Evolutionary conservation across 2,113 vertebrate species (phyloP), one percentile per base, ranked within the genome.

Genomic region (Halichoeres trimaculatus): DNA sequence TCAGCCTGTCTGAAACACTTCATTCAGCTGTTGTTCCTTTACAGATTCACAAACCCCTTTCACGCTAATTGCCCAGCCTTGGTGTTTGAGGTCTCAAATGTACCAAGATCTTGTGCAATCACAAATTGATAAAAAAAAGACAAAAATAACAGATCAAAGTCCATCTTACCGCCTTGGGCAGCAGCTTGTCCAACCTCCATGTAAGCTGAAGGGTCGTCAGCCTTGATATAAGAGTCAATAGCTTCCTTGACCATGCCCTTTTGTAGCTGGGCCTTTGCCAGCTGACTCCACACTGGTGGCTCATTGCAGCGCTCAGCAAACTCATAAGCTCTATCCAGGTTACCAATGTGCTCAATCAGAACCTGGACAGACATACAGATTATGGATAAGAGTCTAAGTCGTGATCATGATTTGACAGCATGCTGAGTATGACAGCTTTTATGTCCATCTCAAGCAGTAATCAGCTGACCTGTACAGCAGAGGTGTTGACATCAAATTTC

Each of bases 171-270:
- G 9, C 98, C 99, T 73, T 97, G 95, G 50, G 98, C 97, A 65
- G 98, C 98, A 80, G 98, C 98, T 85, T 99, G 97, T 87, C 98
- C 98, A 78, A 99, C 98, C 89, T 99, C 98, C 97, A 99, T 99
- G 90, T 99, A 99, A 0, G 98, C 97, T 17, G 98, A 99, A 41
- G 98, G 98, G 86, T 99, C 98, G 74, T 99, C 98, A 35, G 98
- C 98, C 94, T 99, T 99, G 82, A 99, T 99, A 62, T 99, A 99
- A 0, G 98, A 99, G 92, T 99, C 98, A 55, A 99, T 99, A 19
- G 98, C 98, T 93, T 99, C 98, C 83, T 99, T 99, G 1, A 99
- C 98, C 92, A 99, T 96, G 38, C 95, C 98, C 85, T 99, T 99
- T 83, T 99, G 98, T 58, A 99, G 93, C 91, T 99, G 98, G 62